Evolutionary conservation across 1,140 invertebrate genomes (phyloP).

Genomic region (Trachelipus rathkii): DNA sequence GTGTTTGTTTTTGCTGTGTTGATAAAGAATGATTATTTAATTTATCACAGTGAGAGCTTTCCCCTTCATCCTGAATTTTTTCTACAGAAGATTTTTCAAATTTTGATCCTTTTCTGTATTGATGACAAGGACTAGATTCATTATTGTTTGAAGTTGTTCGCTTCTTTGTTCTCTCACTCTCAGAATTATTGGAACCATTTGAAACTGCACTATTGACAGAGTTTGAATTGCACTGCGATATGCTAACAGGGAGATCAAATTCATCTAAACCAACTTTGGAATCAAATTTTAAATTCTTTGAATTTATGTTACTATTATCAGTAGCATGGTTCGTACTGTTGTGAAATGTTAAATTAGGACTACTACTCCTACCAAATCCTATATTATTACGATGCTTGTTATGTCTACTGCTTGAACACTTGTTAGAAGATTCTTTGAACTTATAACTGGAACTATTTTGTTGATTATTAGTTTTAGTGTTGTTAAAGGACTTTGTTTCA

Average conservation of each 20-base stretch:
- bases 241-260: not conserved
- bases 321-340: not conserved
- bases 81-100: not conserved
- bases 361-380: not conserved
- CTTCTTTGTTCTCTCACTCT: not conserved
- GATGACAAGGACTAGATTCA: not conserved
- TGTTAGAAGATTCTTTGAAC: not conserved
- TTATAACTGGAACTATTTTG: no score
- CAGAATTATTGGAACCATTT: no score
- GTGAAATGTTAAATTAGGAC: not conserved
- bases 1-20: not conserved
- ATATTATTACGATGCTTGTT: not conserved
- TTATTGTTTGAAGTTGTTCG: not conserved
- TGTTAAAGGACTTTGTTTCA: not conserved
- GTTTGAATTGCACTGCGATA: not conserved
- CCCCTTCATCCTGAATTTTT: not conserved
- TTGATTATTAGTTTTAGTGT: not conserved
- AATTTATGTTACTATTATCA: not conserved
- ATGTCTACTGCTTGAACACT: not conserved
- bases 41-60: not conserved
- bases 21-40: not conserved
- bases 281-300: not conserved
- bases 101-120: not conserved
- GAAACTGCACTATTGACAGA: not conserved
- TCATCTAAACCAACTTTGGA: slow-evolving; percentile 2